Conservation (phyloP, 2,888 invertebrate genomes). For the Brenthis daphne region DNA sequence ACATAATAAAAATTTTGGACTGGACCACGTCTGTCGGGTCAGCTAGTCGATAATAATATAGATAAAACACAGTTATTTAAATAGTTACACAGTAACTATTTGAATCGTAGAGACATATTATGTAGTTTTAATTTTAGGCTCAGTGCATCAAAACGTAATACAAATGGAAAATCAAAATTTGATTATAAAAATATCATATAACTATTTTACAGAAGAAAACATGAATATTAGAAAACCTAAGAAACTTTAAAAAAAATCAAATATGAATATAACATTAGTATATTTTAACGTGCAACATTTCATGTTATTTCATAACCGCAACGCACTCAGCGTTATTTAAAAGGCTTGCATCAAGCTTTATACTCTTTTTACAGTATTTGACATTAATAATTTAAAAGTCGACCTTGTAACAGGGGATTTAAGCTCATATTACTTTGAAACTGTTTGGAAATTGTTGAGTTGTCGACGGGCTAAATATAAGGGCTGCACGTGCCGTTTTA, state of each 20-base stretch:
- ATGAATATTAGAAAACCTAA: background rate
- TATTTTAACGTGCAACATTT: slow-evolving; percentile 8
- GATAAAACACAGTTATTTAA: too few relatives aligned
- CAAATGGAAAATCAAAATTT: too few relatives aligned
- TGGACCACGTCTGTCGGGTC: too few relatives aligned
- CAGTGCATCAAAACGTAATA: too few relatives aligned
- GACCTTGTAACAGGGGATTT: slow-evolving; percentile 9
- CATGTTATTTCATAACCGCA: slow-evolving; percentile 13
- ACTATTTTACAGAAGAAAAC: too few relatives aligned
- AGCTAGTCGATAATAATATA: too few relatives aligned
- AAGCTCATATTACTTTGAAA: slow-evolving; percentile 19
- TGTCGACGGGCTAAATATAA: slow-evolving; percentile 40
- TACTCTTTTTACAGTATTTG: slow-evolving; percentile 25
- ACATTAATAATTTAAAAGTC: slow-evolving; percentile 13
- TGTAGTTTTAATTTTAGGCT: too few relatives aligned
- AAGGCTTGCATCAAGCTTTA: slow-evolving; percentile 33
- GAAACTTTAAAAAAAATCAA: background rate
- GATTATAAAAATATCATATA: too few relatives aligned
- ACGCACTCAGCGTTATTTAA: slow-evolving; percentile 15
- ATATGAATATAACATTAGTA: background rate
- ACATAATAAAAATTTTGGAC: too few relatives aligned
- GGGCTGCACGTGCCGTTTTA: slow-evolving; percentile 42
- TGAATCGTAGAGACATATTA: too few relatives aligned
- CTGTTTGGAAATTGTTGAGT: slow-evolving; percentile 27
- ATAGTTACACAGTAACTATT: too few relatives aligned